These are phyloP conservation scores for Proteles cristata DNA, from an alignment of 2,113 vertebrate species.

Conservation along the genomic window DNA sequence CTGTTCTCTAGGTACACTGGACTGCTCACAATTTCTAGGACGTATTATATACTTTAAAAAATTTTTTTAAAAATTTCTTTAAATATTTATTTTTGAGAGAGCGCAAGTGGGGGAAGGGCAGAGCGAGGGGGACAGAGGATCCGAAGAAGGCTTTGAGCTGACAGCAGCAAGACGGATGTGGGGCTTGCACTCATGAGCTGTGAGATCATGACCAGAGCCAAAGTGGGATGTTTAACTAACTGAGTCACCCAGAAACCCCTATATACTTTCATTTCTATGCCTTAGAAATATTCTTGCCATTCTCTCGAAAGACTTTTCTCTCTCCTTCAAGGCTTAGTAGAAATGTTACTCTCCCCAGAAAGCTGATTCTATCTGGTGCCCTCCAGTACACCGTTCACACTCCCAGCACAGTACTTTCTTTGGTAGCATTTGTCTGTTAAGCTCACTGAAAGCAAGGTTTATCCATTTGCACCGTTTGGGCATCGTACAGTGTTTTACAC, in stretches of 20 bases:
- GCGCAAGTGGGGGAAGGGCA: too few relatives aligned
- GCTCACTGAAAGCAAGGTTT: background rate
- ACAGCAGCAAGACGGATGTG: too few relatives aligned
- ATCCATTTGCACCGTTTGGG: constrained; percentile 19
- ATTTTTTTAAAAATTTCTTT: too few relatives aligned
- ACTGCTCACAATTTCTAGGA: constrained; percentile 16
- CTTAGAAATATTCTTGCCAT: background rate
- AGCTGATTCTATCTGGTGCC: background rate
- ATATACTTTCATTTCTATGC: background rate
- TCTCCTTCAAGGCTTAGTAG: background rate
- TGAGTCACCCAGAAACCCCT: too few relatives aligned
- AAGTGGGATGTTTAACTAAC: too few relatives aligned
- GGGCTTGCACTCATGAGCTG: too few relatives aligned
- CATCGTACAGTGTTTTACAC: background rate
- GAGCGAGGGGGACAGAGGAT: too few relatives aligned
- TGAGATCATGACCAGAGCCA: too few relatives aligned
- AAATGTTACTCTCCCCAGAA: constrained; percentile 34
- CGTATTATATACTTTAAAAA: background rate
- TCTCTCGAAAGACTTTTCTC: constrained; percentile 14
- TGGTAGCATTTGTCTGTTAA: background rate
- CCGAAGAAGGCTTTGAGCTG: too few relatives aligned
- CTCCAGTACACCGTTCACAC: background rate
- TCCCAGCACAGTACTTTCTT: background rate
- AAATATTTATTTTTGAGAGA: too few relatives aligned
- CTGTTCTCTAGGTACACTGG: background rate